These are phyloP conservation scores for Piscicola geometra DNA, from an alignment of 2,888 invertebrate species.

Conservation along the genomic window DNA sequence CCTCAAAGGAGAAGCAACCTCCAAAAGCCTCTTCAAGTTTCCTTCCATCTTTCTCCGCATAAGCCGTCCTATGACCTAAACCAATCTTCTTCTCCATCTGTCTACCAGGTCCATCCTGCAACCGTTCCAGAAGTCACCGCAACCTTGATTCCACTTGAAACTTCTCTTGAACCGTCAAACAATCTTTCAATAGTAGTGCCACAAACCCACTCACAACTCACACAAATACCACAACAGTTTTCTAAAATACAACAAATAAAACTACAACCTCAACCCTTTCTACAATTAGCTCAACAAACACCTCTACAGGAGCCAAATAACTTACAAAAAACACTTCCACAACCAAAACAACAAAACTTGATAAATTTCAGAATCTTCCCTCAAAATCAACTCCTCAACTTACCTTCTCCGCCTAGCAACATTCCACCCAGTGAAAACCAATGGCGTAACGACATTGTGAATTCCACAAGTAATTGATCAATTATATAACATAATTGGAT, in stretches of 20 bases:
- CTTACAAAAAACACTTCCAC: not conserved
- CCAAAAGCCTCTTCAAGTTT: slow-evolving; percentile 24
- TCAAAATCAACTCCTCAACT: not conserved
- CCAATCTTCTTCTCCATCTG: not conserved
- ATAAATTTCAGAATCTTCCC: not conserved
- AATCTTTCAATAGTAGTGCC: no score
- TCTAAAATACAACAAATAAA: not conserved
- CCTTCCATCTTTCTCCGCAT: slow-evolving; percentile 19
- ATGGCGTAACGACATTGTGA: not conserved
- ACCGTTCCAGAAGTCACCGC: not conserved
- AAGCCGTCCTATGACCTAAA: not conserved
- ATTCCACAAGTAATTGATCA: not conserved
- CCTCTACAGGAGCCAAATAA: not conserved
- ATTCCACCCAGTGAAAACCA: not conserved
- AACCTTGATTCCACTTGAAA: not conserved
- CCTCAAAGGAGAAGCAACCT: not conserved
- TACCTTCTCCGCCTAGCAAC: not conserved
- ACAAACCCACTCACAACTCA: not conserved
- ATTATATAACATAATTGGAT: not conserved
- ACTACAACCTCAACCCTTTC: not conserved
- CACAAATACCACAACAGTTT: not conserved
- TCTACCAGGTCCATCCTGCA: not conserved
- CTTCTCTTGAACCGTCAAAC: not conserved
- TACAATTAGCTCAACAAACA: not conserved
- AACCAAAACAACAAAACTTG: not conserved